Evolutionary conservation across 2,797 vertebrate genomes (phyloP), one percentile per base, ranked within the genome.

Genomic region (Danio jaintianensis): DNA sequence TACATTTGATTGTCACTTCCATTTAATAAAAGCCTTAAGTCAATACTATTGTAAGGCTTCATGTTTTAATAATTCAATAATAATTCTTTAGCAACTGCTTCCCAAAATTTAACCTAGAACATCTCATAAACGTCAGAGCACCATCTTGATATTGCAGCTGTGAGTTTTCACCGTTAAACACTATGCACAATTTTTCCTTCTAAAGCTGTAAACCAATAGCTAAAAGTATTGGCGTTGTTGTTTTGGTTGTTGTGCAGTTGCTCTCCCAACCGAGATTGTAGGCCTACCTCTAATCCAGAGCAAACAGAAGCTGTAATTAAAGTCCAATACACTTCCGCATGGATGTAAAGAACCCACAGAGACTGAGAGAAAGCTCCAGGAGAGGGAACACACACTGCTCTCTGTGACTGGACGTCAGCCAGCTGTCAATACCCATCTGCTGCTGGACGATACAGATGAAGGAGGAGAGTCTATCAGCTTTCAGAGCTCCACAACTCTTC

Each of bases 341-440:
- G 7, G 68, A 72, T 43, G 47, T 71, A 63, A 40, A 71, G 55
- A 61, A 40, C n/a, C 42, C 52, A 38, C 45, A 15, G 36, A 66
- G 56, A 50, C 16, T 40, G 66, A 42, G 38, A 15, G 68, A 69
- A 53, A 59, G 59, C 75, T 58, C 36, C 52, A 64, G 59, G 69
- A 64, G 59, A 55, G 50, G 4, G 61, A 74, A 80, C 59, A 36
- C 68, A 52, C 62, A 63, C 81, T 12, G 78, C 62, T 78, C 53
- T 55, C 18, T 43, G 15, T 48, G 62, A 69, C 45, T 69, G 75
- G 68, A 80, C 62, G 75, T 73, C 79, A 64, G 82, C 79, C 69
- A 78, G 48, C 62, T 74, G 80, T 81, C 83, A 79, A 82, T 82
- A 84, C 43, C 36, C 76, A 70, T 79, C 77, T 76, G 64, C 79